phyloP scores from a whole-genome alignment of 2,113 vertebrate species.

The Mustela lutreola region DNA sequence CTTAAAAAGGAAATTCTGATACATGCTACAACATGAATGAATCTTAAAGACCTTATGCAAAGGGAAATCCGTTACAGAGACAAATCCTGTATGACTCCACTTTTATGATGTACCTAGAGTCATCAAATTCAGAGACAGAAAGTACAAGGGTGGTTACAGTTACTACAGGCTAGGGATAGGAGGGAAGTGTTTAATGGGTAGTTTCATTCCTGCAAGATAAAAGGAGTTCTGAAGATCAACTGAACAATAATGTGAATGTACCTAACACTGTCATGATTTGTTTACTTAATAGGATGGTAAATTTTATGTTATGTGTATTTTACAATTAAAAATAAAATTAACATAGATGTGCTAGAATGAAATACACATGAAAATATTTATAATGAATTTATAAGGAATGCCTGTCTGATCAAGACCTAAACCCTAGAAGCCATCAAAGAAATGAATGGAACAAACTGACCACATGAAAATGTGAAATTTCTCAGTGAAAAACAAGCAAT shows the following conservation, averaged over 20 bases:
- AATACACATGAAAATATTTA: not conserved
- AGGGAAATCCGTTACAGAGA: not conserved
- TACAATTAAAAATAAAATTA: slow-evolving; percentile 17
- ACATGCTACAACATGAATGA: not conserved
- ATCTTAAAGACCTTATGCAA: not conserved
- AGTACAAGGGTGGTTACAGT: not conserved
- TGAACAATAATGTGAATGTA: not conserved
- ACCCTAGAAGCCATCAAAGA: not conserved
- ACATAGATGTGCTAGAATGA: not conserved
- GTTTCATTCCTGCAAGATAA: not conserved
- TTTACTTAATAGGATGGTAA: not conserved
- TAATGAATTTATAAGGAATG: not conserved
- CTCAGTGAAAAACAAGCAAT: not conserved
- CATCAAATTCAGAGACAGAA: not conserved
- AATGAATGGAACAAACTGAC: not conserved
- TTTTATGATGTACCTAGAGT: not conserved
- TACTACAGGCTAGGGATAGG: not conserved
- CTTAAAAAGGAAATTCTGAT: not conserved
- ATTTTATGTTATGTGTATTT: not conserved
- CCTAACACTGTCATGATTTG: not conserved
- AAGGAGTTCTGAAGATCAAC: not conserved
- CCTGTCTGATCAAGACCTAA: not conserved
- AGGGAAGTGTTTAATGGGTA: not conserved
- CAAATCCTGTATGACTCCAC: not conserved
- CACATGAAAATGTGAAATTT: slow-evolving; percentile 35